Conservation (phyloP, 2,888 invertebrate genomes). For the Trachelus tabidus region DNA sequence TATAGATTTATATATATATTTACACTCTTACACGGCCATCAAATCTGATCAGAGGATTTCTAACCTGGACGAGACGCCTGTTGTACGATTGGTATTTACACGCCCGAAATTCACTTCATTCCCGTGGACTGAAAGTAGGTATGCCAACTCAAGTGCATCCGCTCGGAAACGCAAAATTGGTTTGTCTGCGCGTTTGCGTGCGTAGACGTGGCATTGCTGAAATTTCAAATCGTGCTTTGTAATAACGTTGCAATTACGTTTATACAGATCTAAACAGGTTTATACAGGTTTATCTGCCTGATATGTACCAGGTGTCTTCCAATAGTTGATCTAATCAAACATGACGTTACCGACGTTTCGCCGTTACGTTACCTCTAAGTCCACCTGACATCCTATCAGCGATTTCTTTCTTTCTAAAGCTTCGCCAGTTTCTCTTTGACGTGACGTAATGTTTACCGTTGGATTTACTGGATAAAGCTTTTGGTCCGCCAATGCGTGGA, state of each 20-base stretch:
- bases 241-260: not conserved
- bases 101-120: not conserved
- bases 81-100: not conserved
- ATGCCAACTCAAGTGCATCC: not conserved
- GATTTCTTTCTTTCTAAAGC: not conserved
- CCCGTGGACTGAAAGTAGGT: not conserved
- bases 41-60: not conserved
- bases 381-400: not conserved
- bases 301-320: not conserved
- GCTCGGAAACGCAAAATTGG: not conserved
- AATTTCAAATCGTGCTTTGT: not conserved
- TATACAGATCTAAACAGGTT: not conserved
- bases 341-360: not conserved
- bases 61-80: not conserved
- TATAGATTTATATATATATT: not conserved
- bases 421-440: not conserved
- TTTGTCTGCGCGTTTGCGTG: not conserved
- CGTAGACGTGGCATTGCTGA: not conserved
- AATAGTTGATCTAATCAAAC: not conserved
- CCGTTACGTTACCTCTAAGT: not conserved
- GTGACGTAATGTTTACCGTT: not conserved
- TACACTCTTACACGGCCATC: not conserved
- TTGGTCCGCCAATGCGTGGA: not conserved
- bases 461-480: not conserved
- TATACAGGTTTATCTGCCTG: not conserved